Base-by-base conservation (phyloP, 2,888 invertebrate species). In the Gymnosoma rotundatum region DNA sequence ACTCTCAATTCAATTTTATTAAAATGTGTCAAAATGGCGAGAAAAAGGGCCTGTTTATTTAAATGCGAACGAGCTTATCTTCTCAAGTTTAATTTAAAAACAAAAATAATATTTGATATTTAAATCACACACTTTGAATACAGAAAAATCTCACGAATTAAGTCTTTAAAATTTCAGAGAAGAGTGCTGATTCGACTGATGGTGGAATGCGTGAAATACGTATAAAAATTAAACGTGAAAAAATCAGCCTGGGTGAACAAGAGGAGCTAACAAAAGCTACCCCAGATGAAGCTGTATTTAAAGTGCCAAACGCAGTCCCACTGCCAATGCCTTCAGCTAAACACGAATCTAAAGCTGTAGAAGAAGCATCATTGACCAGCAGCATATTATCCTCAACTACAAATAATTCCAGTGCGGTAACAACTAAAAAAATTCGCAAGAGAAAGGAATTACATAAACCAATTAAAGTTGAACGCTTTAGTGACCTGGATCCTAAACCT, bases 381-480 rank as follows among this genome's bases (percentile, higher is more conserved):
- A 83, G 69, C 10, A 54, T 78, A 16, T 52, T 78, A 25, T 84
- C 84, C 9, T 45, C 79, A 20, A 79, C 79, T 5, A 50, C 86
- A 14, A 76, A 70, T 21, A 86, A 48, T 12, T 76, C 75, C 14
- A 45, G 79, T 2, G 48, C 75, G 7, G 50, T 78, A 16, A 25
- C 61, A 1, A 38, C 78, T 2, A 91, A 89, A 61, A 90, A 89
- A 42, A 48, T 66, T 0, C 89, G 89, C 20, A 91, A 90, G 58
- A 91, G 90, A 61, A 88, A 87, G 14, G 80, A 88, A 36, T 38
- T 52, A 5, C 89, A 88, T 54, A 87, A 87, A 6, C 91, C 91
- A 3, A 91, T 92, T 14, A 92, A 92, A 78, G 88, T 92, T 18
- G 91, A 91, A 86, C 89, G 91, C 3, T 88, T 91, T 1, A 92